These are phyloP conservation scores for Julus scanicus DNA, from an alignment of 2,888 invertebrate genomes.

Conservation along the genomic window DNA sequence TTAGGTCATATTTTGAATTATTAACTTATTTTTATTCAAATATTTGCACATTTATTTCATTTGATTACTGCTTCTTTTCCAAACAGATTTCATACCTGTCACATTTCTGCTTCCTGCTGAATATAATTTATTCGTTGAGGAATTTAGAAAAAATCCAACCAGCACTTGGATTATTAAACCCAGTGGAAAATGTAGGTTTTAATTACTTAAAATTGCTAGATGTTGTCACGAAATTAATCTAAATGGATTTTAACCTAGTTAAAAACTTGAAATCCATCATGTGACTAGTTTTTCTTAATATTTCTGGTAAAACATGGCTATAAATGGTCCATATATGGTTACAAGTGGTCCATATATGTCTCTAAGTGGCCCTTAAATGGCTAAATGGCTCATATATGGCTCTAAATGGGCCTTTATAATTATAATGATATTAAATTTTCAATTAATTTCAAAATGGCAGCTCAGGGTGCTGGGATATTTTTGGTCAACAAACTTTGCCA, in stretches of 20 bases:
- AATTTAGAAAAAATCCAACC: constrained; percentile 91
- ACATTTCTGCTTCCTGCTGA: constrained; percentile 95
- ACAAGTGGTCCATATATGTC: too few species aligned
- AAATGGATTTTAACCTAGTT: too few species aligned
- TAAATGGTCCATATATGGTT: too few species aligned
- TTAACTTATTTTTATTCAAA: background rate
- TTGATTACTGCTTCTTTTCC: background rate
- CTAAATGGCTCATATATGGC: too few species aligned
- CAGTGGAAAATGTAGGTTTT: constrained; percentile 79
- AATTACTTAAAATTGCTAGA: too few species aligned
- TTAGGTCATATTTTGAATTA: constrained; percentile 54
- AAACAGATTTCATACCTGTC: constrained; percentile 88
- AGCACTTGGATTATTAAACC: constrained; percentile 99
- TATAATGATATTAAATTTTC: background rate
- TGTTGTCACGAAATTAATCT: too few species aligned
- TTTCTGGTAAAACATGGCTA: too few species aligned
- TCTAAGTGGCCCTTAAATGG: too few species aligned
- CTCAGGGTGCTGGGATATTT: constrained; percentile 88
- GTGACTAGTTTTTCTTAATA: too few species aligned
- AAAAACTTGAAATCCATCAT: too few species aligned
- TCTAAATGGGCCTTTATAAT: too few species aligned
- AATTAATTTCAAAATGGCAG: constrained; percentile 60
- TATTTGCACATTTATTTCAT: background rate
- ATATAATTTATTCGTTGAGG: constrained; percentile 97
- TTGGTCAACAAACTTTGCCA: constrained; percentile 95